phyloP scores from a whole-genome alignment of 2,113 vertebrate species.

The Pycnonotus jocosus region DNA sequence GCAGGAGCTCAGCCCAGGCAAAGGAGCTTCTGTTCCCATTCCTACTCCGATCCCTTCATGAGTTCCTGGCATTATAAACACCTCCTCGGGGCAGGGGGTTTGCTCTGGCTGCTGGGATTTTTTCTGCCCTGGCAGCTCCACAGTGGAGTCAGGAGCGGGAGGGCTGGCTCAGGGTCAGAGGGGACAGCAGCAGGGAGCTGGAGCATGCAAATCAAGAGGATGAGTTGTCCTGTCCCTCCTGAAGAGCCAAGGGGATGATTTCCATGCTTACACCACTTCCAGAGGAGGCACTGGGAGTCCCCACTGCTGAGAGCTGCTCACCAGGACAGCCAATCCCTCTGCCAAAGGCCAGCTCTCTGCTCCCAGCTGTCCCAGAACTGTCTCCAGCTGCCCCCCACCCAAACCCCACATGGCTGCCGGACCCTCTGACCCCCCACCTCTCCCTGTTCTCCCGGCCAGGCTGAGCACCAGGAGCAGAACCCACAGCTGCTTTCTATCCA shows the following conservation, averaged over 20 bases:
- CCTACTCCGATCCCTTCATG: not conserved
- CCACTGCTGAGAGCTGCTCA: not conserved
- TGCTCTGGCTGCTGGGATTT: not conserved
- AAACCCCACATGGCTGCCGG: rapidly evolving
- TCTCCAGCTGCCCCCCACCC: not conserved
- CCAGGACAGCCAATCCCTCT: rapidly evolving
- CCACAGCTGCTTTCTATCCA: not conserved
- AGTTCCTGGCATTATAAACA: not conserved
- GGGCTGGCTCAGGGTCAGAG: not conserved
- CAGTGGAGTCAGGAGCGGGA: not conserved
- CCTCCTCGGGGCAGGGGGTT: not conserved
- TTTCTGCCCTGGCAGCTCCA: not conserved
- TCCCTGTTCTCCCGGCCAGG: not conserved
- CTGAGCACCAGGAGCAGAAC: not conserved
- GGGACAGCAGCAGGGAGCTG: not conserved
- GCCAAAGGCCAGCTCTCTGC: not conserved
- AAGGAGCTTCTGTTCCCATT: slow-evolving; percentile 1
- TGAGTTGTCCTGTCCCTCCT: not conserved
- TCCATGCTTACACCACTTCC: not conserved
- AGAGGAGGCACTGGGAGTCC: not conserved
- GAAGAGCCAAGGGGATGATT: not conserved
- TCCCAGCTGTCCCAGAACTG: rapidly evolving
- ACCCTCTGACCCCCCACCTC: not conserved
- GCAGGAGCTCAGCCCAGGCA: not conserved
- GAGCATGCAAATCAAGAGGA: not conserved